A percentile compares a stretch with the other conserved stretches of the same genome.
phyloP scores from a whole-genome alignment of 2,113 vertebrate species.

The Neogobius melanostomus region DNA sequence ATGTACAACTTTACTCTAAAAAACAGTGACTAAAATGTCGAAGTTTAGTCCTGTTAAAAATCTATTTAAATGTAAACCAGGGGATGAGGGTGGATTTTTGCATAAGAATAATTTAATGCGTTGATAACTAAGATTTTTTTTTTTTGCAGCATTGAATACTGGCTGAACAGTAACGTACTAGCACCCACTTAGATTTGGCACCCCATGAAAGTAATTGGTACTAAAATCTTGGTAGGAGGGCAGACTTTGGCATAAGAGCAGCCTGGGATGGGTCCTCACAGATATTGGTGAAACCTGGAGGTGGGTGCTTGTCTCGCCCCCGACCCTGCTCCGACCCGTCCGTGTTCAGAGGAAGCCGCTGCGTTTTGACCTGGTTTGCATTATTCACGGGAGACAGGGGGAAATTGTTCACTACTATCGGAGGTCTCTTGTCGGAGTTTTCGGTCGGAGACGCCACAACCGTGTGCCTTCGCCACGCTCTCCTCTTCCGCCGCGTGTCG shows the following conservation, averaged over 20 bases:
- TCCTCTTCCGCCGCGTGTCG: constrained; percentile 85
- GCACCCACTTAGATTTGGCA: too few species aligned
- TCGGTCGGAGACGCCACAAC: constrained; percentile 83
- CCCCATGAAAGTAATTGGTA: too few species aligned
- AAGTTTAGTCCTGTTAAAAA: too few species aligned
- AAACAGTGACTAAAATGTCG: too few species aligned
- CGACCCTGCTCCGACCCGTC: constrained; percentile 36
- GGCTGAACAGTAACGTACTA: too few species aligned
- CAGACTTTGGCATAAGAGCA: neutral
- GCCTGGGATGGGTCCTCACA: constrained; percentile 44
- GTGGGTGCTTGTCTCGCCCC: constrained; percentile 62
- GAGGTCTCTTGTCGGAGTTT: constrained; percentile 44
- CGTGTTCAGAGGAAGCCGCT: constrained; percentile 27
- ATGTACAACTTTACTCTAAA: too few species aligned
- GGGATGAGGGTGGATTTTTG: too few species aligned
- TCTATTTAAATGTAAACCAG: too few species aligned
- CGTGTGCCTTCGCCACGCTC: constrained; percentile 90
- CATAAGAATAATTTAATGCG: too few species aligned
- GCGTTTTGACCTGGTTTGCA: constrained; percentile 58
- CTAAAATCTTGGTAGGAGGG: neutral
- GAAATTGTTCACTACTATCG: constrained; percentile 31
- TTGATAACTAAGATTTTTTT: too few species aligned
- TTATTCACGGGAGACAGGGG: constrained; percentile 26
- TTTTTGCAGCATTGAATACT: too few species aligned
- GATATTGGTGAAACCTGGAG: constrained; percentile 81